These are phyloP conservation scores for Crossocerus cetratus DNA, from an alignment of 2,888 invertebrate species.

Conservation along the genomic window DNA sequence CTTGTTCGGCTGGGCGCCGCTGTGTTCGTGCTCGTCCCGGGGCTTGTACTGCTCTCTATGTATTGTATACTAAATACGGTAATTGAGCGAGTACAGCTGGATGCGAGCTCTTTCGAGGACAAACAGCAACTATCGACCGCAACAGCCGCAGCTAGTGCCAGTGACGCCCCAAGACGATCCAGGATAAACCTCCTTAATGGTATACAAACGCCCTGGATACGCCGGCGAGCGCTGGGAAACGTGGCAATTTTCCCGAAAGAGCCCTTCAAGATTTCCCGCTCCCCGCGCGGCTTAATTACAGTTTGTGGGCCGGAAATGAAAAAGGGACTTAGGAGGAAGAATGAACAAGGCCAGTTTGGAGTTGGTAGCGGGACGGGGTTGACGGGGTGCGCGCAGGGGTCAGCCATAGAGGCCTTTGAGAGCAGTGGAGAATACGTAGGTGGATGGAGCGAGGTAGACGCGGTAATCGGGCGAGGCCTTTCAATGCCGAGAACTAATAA, in stretches of 20 bases:
- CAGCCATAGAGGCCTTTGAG: background rate
- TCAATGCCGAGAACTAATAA: conserved; percentile 53
- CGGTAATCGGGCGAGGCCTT: conserved; percentile 40
- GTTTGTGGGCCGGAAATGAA: too few relatives aligned
- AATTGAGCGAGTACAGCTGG: conserved; percentile 18
- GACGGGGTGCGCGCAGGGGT: background rate
- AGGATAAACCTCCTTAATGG: background rate
- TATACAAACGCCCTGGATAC: background rate
- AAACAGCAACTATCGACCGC: background rate
- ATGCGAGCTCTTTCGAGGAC: conserved; percentile 4
- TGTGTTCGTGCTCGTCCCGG: conserved; percentile 40
- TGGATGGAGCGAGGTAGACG: conserved; percentile 11
- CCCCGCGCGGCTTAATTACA: too few relatives aligned
- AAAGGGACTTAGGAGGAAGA: background rate
- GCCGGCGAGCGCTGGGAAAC: too few relatives aligned
- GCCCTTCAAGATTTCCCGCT: too few relatives aligned
- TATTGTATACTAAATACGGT: conserved; percentile 11
- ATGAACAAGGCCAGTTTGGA: background rate
- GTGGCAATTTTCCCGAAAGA: too few relatives aligned
- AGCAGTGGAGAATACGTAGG: conserved; percentile 18
- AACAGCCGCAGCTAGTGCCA: background rate
- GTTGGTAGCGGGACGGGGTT: too few relatives aligned
- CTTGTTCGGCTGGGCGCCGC: conserved; percentile 11
- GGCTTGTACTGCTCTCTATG: conserved; percentile 24
- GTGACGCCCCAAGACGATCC: background rate